Evolutionary conservation across 2,113 vertebrate genomes (phyloP), one percentile per base, ranked within the genome.

Genomic region (Tenrec ecaudatus): DNA sequence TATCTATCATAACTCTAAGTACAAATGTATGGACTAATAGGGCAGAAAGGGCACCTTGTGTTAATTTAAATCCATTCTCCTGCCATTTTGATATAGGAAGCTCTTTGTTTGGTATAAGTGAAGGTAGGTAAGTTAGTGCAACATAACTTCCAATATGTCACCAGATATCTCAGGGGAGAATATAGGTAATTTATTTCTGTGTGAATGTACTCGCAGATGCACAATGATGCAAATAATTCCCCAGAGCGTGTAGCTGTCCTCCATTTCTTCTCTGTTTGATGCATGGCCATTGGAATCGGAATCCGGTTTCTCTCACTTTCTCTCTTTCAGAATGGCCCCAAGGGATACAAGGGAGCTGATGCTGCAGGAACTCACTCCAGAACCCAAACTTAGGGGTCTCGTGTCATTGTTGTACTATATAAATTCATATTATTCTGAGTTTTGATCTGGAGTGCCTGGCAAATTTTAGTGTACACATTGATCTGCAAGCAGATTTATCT

Each of bases 401-500:
- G 38, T 94, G 76, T 89, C 89, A 66, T n/a, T 66, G 36, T 36
- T 36, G 38, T n/a, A 23, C 33, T 57, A 2, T 8, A 64, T 57
- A 33, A 75, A 4, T 77, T 64, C 76, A 53, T 88, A 33, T 94
- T 80, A 82, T 93, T 78, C 89, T 80, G 43, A 81, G 53, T 77
- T 29, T 69, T 86, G 47, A 79, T 73, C 80, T 92, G 57, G 94
- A 87, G 73, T 60, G 81, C 68, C 85, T 75, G n/a, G 66, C 71
- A 12, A 85, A 60, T 81, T 64, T 82, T 23, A 40, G 66, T 62
- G 80, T 94, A 33, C 60, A 93, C 57, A 22, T 84, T 79, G 82
- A 84, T 92, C 80, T 89, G 77, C 68, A 81, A 14, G 23, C 29
- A 75, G 83, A 53, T 83, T 86, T 57, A 36, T 85, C 57, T 91